Conservation (phyloP, 2,113 vertebrate genomes). For the Grammomys dolichurus region DNA sequence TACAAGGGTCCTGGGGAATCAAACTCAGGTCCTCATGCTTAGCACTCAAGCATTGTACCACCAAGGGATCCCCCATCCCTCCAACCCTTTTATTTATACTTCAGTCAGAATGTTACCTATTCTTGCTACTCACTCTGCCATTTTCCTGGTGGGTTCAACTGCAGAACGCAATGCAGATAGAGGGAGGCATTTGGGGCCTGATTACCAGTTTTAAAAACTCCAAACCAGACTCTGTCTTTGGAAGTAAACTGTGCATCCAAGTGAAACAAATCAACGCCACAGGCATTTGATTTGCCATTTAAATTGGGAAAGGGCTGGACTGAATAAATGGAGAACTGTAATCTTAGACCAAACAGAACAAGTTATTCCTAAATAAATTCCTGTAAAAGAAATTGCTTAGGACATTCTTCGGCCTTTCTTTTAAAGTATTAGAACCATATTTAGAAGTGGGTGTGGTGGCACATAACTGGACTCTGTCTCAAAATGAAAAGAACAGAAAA, state of each 20-base stretch:
- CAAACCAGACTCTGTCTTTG: not conserved
- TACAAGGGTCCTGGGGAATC: not conserved
- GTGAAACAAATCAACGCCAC: slow-evolving; percentile 35
- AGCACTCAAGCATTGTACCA: not conserved
- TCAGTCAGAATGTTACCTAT: not conserved
- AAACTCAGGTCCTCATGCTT: not conserved
- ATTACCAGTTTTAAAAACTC: not conserved
- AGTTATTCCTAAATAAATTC: slow-evolving; percentile 41
- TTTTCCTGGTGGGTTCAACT: not conserved
- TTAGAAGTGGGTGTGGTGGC: not conserved
- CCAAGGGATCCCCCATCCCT: too few species aligned
- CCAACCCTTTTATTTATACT: not conserved
- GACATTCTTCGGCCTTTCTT: not conserved
- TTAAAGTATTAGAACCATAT: slow-evolving; percentile 28
- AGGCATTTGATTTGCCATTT: not conserved
- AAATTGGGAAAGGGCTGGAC: not conserved
- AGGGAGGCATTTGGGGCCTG: not conserved
- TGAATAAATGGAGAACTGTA: not conserved
- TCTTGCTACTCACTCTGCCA: not conserved
- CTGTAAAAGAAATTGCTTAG: slow-evolving; percentile 38
- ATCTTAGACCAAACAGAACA: not conserved
- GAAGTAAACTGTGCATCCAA: not conserved
- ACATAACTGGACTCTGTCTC: not conserved
- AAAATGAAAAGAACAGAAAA: not conserved
- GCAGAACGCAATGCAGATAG: not conserved